phyloP scores from a whole-genome alignment of 2,113 vertebrate genomes.

The Pachycephala philippinensis region DNA sequence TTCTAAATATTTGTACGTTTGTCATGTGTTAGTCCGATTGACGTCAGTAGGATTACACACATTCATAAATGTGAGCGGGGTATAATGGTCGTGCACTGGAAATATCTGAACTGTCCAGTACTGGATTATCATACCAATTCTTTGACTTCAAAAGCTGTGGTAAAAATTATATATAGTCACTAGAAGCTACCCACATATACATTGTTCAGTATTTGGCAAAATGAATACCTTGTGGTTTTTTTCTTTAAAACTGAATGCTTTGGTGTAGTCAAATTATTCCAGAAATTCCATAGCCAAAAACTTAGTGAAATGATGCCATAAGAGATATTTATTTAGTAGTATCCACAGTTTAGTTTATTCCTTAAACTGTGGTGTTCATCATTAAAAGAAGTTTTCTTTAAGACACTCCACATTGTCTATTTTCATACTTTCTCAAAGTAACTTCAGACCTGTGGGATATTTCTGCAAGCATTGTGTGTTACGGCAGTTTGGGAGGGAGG shows the following conservation, averaged over 20 bases:
- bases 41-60: not conserved
- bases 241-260: not conserved
- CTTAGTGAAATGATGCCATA: not conserved
- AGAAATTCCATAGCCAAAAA: not conserved
- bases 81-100: not conserved
- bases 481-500: not conserved
- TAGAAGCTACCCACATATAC: not conserved
- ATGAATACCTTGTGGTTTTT: not conserved
- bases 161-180: constrained; percentile 1
- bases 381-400: not conserved
- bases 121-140: not conserved
- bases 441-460: not conserved
- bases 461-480: not conserved
- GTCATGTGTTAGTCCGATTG: not conserved
- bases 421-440: not conserved
- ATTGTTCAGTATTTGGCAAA: not conserved
- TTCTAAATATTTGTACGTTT: not conserved
- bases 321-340: not conserved
- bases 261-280: not conserved
- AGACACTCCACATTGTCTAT: accelerated
- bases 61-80: not conserved
- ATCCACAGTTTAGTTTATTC: not conserved
- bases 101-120: not conserved
- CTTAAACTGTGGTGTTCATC: not conserved
- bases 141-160: not conserved